These are phyloP conservation scores for Crepidodera aurea DNA, from an alignment of 2,888 invertebrate genomes.

Conservation along the genomic window DNA sequence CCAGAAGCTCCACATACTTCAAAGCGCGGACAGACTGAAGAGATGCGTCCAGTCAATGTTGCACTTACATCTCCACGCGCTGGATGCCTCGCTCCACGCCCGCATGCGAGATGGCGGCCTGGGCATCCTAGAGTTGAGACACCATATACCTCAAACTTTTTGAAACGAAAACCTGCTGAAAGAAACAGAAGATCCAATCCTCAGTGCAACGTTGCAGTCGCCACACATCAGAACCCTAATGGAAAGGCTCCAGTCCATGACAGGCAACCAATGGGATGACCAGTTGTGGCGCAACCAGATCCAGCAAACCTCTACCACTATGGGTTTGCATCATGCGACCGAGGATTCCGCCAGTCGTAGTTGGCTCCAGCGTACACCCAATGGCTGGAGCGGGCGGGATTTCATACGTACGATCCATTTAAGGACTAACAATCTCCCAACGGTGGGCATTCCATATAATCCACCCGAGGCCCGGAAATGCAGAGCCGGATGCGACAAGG, in stretches of 20 bases:
- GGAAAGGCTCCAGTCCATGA: constrained; percentile 23
- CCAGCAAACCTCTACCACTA: constrained; percentile 9
- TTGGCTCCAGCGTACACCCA: constrained; percentile 16
- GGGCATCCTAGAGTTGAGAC: no score
- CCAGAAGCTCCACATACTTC: constrained; percentile 49
- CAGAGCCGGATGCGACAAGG: constrained; percentile 33
- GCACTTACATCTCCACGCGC: constrained; percentile 63
- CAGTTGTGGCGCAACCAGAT: constrained; percentile 22
- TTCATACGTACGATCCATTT: constrained; percentile 38
- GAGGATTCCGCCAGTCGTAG: no score
- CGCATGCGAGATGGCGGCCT: constrained; percentile 44
- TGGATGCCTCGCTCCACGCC: constrained; percentile 48
- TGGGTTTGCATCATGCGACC: constrained; percentile 27
- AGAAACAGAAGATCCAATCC: constrained; percentile 15
- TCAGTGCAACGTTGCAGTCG: no score
- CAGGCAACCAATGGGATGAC: background rate
- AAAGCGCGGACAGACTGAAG: constrained; percentile 24
- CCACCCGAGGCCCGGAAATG: constrained; percentile 23
- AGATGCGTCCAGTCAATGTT: constrained; percentile 47
- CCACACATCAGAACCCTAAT: no score
- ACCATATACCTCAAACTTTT: constrained; percentile 34
- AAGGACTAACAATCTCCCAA: constrained; percentile 28
- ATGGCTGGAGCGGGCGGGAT: constrained; percentile 38
- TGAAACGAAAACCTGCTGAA: constrained; percentile 26
- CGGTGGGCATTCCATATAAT: constrained; percentile 15